Conservation (phyloP, 2,888 invertebrate species). For the Ptychoptera contaminata region DNA sequence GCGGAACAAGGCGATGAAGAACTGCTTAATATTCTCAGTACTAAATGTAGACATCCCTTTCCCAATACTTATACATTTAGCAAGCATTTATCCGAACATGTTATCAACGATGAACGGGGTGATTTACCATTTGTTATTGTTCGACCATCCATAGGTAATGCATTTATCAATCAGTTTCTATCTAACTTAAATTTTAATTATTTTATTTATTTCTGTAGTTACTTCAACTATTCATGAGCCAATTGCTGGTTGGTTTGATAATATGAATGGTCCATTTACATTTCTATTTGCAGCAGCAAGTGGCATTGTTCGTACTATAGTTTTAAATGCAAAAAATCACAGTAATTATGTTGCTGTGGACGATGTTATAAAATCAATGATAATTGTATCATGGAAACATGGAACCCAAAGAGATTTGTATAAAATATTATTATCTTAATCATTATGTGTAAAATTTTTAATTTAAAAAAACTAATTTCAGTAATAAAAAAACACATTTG, state of each 20-base stretch:
- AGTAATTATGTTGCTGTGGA: conserved; percentile 37
- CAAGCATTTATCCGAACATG: conserved; percentile 64
- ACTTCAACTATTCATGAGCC: neutral
- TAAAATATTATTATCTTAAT: too few species aligned
- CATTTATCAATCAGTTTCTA: neutral
- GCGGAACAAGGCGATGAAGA: conserved; percentile 31
- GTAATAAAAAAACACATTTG: neutral
- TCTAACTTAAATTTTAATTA: neutral
- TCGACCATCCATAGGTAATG: conserved; percentile 60
- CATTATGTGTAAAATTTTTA: too few species aligned
- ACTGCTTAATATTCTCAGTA: neutral
- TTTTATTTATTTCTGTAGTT: neutral
- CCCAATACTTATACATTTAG: conserved; percentile 79
- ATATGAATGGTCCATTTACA: neutral
- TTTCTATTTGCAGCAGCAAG: neutral
- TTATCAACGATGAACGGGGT: conserved; percentile 44
- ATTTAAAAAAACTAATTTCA: neutral
- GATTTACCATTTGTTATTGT: conserved; percentile 53
- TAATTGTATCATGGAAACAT: conserved; percentile 52
- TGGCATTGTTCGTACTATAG: neutral
- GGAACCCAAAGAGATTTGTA: too few species aligned
- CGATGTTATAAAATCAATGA: conserved; percentile 58
- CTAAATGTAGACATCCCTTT: conserved; percentile 20
- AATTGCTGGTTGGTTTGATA: neutral
- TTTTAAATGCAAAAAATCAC: too few species aligned